A percentile compares a stretch with the other conserved stretches of the same genome.
Conservation (phyloP, 2,888 invertebrate species). For the Cloeon dipterum region DNA sequence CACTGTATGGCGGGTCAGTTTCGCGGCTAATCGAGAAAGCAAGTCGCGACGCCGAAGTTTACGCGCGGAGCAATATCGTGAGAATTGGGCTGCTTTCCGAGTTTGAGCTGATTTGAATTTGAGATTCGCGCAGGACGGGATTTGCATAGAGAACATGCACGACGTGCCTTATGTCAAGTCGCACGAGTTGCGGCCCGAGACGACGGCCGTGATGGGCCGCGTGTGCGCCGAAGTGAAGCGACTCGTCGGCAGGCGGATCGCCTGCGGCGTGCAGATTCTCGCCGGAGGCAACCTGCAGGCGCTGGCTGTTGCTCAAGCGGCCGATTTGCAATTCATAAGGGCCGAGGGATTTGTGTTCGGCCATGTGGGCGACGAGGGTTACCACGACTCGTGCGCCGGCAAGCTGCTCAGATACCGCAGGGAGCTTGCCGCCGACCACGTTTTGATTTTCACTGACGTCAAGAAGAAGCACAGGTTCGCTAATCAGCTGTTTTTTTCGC, state of each 20-base stretch:
- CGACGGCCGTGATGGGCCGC: slow-evolving; percentile 39
- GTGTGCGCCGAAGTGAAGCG: slow-evolving; percentile 32
- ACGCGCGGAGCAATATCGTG: slow-evolving; percentile 30
- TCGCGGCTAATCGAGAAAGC: slow-evolving; percentile 30
- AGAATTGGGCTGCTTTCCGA: slow-evolving; percentile 11
- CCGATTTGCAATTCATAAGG: slow-evolving; percentile 44
- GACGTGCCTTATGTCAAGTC: slow-evolving; percentile 45
- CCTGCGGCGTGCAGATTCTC: slow-evolving; percentile 40
- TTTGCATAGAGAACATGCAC: slow-evolving; percentile 59
- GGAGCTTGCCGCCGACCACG: slow-evolving; percentile 37
- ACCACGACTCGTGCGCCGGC: slow-evolving; percentile 52
- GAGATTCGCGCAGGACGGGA: slow-evolving; percentile 32
- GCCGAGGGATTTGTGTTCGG: slow-evolving; percentile 57
- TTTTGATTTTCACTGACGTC: slow-evolving; percentile 52
- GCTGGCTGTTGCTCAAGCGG: slow-evolving; percentile 45
- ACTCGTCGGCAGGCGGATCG: slow-evolving; percentile 21
- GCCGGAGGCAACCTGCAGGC: slow-evolving; percentile 57
- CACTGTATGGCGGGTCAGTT: slow-evolving; percentile 27
- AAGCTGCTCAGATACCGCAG: slow-evolving; percentile 41
- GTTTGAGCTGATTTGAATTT: no score
- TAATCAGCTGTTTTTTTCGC: no score
- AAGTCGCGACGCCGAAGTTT: slow-evolving; percentile 33
- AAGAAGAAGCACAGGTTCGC: slow-evolving; percentile 62
- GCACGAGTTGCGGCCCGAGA: slow-evolving; percentile 36
- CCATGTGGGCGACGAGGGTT: slow-evolving; percentile 64